phyloP scores from a whole-genome alignment of 2,113 vertebrate species.

The Leptocoma aspasia region DNA sequence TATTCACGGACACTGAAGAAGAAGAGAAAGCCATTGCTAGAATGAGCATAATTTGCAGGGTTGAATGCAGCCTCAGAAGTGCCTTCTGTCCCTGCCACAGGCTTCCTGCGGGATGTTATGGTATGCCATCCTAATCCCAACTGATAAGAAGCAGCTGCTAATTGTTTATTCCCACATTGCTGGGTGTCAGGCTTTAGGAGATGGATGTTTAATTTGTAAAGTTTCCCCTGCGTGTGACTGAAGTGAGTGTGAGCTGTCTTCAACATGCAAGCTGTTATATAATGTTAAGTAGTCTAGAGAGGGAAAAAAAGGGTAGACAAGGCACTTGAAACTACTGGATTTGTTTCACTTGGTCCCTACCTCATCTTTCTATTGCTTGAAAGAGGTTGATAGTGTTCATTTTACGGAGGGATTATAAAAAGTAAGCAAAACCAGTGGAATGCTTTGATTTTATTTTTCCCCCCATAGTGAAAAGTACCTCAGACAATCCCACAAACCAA shows the following conservation, averaged over 20 bases:
- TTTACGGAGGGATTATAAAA: not conserved
- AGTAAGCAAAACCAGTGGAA: not conserved
- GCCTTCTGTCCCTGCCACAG: not conserved
- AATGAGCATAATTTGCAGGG: not conserved
- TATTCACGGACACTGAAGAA: not conserved
- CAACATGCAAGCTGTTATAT: not conserved
- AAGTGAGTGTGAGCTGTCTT: not conserved
- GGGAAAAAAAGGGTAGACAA: fast-evolving
- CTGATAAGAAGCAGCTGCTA: constrained; percentile 31
- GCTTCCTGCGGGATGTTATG: not conserved
- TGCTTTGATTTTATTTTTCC: not conserved
- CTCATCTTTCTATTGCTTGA: not conserved
- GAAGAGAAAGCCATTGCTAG: not conserved
- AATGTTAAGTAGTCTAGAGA: not conserved
- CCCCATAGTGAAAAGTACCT: not conserved
- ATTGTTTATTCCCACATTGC: constrained; percentile 14
- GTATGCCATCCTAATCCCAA: not conserved
- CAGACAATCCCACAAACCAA: not conserved
- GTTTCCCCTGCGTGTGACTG: not conserved
- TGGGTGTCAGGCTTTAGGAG: constrained; percentile 7
- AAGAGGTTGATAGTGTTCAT: not conserved
- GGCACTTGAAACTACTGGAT: not conserved
- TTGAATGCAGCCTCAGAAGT: not conserved
- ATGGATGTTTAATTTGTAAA: not conserved
- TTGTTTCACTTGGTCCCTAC: not conserved